These are phyloP conservation scores for Trachops cirrhosus DNA, from an alignment of 2,797 vertebrate species.

Conservation along the genomic window DNA sequence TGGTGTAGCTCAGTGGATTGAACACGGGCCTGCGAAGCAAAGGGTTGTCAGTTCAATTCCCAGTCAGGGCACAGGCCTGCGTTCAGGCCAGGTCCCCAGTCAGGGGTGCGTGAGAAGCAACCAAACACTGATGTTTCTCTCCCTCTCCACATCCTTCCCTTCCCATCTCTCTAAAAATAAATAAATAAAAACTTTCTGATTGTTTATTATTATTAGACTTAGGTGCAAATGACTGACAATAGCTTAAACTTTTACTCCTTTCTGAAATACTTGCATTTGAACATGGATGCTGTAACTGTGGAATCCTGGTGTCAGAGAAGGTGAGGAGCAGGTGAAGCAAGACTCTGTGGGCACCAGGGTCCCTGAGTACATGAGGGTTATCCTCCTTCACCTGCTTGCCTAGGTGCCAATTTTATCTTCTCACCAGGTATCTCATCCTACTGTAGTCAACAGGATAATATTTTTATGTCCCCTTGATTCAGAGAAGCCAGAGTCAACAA, in stretches of 20 bases:
- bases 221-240: not conserved
- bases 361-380: not conserved
- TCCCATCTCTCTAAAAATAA: too few relatives aligned
- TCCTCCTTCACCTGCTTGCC: not conserved
- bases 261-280: not conserved
- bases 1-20: too few relatives aligned
- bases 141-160: too few relatives aligned
- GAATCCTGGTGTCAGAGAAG: not conserved
- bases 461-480: not conserved
- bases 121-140: too few relatives aligned
- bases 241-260: not conserved
- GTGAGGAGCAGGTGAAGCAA: not conserved
- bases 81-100: too few relatives aligned
- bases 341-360: not conserved
- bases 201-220: not conserved
- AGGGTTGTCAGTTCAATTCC: too few relatives aligned
- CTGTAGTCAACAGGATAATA: fast-evolving
- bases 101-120: too few relatives aligned
- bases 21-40: too few relatives aligned
- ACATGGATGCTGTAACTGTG: too few relatives aligned
- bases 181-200: too few relatives aligned
- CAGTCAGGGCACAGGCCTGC: too few relatives aligned
- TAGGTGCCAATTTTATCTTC: not conserved
- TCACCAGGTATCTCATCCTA: not conserved
- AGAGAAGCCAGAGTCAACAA: not conserved